Evolutionary conservation across 2,888 invertebrate genomes (phyloP), one percentile per base, ranked within the genome.

Genomic region (Aricia artaxerxes): DNA sequence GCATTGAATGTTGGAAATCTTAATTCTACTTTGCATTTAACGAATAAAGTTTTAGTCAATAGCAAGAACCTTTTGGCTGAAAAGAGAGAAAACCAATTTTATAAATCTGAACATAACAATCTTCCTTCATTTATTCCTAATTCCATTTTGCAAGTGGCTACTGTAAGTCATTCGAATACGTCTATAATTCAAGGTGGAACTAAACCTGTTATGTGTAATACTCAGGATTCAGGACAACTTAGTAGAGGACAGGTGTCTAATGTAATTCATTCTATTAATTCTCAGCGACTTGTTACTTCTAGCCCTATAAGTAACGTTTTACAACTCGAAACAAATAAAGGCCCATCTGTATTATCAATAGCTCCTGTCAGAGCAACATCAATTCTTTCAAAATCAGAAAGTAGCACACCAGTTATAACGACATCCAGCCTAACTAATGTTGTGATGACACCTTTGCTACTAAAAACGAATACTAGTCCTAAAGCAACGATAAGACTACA

Each of bases 111-210:
- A 64, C 89, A 88, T n/a, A 88, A 85, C 82, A 89, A 90, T 79
- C 80, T 87, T 6, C 83, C 89, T 24, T 78, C 82, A 73, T 92
- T 89, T 83, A 86, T 85, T 64, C 82, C 89, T 40, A 82, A 88
- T 31, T 91, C 93, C 13, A 88, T 93, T 80, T 90, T 94, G 82
- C 94, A 93, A 81, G 90, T 93, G 9, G 86, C 91, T 78, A 88
- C 88, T 78, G 87, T 89, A 1, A 91, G 88, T 83, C 88, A 90
- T 82, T 83, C 90, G 13, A 81, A 88, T 38, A 82, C 90, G 78
- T 87, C 93, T 6, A 89, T 91, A 49, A 90, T 92, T 80, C 93
- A 92, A 83, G 88, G 87, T 84, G 85, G 86, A 77, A 83, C 87
- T 6, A 94, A 94, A 86, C 85, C 92, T 57, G 86, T 89, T 11